A percentile compares a stretch with the other conserved stretches of the same genome.
Conservation (phyloP, 2,113 vertebrate genomes). For the Nematolebias whitei region DNA sequence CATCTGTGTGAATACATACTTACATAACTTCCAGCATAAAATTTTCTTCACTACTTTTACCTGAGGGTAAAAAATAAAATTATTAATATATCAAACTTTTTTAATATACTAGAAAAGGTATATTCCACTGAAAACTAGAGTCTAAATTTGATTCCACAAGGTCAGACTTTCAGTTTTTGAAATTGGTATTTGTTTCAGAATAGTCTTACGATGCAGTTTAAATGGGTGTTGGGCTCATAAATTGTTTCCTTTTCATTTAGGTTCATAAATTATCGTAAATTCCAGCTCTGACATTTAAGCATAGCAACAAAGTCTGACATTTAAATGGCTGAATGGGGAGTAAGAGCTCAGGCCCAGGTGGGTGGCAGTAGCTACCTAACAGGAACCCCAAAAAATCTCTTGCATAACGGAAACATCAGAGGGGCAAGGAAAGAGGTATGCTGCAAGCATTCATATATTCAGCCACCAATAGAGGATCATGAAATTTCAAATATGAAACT, state of each 20-base stretch:
- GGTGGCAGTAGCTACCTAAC: conserved; percentile 9
- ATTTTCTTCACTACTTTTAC: no score
- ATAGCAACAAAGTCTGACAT: conserved; percentile 9
- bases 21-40: no score
- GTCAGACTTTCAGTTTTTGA: conserved; percentile 20
- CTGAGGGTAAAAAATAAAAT: no score
- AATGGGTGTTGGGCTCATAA: conserved; percentile 22
- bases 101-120: no score
- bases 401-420: conserved; percentile 67
- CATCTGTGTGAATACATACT: no score
- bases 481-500: conserved; percentile 33
- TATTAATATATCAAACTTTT: no score
- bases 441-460: conserved; percentile 38
- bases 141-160: conserved; percentile 1
- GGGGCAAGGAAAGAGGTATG: conserved; percentile 37
- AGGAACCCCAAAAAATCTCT: conserved; percentile 44
- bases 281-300: conserved; percentile 32
- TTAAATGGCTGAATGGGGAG: conserved; percentile 8
- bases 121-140: background rate
- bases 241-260: conserved; percentile 10
- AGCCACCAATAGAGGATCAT: conserved; percentile 20
- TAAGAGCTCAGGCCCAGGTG: conserved; percentile 13
- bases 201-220: background rate
- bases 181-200: conserved; percentile 27
- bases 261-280: conserved; percentile 16